Base-by-base conservation (phyloP, 2,113 vertebrate species). In the Toxotes chatareus region DNA sequence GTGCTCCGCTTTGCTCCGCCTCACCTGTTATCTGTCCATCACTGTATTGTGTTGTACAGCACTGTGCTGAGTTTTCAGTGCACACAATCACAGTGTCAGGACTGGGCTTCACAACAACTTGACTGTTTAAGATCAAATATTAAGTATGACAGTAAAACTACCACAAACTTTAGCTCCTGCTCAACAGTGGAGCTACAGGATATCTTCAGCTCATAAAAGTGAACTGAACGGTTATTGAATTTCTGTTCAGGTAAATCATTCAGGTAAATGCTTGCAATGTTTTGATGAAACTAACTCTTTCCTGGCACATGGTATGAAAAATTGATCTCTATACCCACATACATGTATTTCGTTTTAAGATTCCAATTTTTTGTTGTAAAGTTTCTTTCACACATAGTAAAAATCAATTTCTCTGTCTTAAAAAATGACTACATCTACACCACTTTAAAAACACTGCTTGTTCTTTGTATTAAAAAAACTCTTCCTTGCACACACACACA, bases 21-120 rank as follows among this genome's bases (percentile, higher is more conserved):
- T 91, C 93, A 94, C 92, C 94, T 94, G 94, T 80, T 90, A 51
- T 79, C 87, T 88, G 90, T 94, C 94, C 77, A 78, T 94, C 94
- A 93, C 53, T 71, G 77, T 32, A 83, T 79, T 89, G 83, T 84
- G 76, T 76, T 61, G 76, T 31, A 31, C 49, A 34, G n/a, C 44
- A 40, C 57, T 72, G 59, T 31, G 23, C 59, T 6, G n/a, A 34
- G 49, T 53, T 62, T 53, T 76, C 34, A 44, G 38, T 34, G 16
- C 63, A 40, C 11, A 53, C 13, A 46, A 61, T 31, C 57, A 73
- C 27, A 31, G 21, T 17, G 16, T 44, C 32, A 49, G 17, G 11
- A 56, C 40, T 38, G 7, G 21, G 17, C 32, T 67, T 60, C 31
- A 62, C n/a, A 31, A 71, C 19, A 74, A 65, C 47, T 34, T 19